Percentiles rank a stretch among this genome's conserved stretches.
Evolutionary conservation across 2,797 vertebrate species (phyloP).

Genomic region (Coracias cyanogaster): DNA sequence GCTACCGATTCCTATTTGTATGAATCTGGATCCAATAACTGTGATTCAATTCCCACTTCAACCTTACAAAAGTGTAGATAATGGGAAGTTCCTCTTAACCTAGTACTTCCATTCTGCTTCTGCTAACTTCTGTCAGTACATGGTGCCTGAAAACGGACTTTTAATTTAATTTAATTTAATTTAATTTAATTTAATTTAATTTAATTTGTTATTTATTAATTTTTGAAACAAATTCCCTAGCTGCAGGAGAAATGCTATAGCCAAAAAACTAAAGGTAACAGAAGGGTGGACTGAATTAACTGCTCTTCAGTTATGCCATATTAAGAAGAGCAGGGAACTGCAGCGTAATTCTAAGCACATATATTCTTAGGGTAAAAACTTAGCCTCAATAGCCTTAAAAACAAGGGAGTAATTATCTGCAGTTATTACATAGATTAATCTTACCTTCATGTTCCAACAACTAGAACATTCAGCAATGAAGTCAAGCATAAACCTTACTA

Average conservation of each 20-base stretch:
- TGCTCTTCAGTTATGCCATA: neutral
- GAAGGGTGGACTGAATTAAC: neutral
- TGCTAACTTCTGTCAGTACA: neutral
- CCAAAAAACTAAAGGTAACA: neutral
- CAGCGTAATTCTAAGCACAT: neutral
- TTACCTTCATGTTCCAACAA: neutral
- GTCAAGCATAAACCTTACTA: neutral
- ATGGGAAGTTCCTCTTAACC: neutral
- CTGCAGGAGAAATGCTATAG: neutral
- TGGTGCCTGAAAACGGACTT: neutral
- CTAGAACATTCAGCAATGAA: neutral
- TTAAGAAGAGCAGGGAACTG: neutral
- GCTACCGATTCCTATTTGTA: neutral
- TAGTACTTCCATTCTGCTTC: neutral
- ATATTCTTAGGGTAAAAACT: neutral
- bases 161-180: neutral
- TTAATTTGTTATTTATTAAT: neutral
- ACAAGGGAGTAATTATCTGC: neutral
- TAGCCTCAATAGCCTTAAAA: neutral
- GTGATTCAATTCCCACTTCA: neutral
- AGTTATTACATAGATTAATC: neutral
- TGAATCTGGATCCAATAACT: neutral
- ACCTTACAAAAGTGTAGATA: neutral
- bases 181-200: neutral
- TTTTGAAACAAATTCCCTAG: neutral